Evolutionary conservation across 2,888 invertebrate species (phyloP).

Genomic region (Drosophila barbarae): DNA sequence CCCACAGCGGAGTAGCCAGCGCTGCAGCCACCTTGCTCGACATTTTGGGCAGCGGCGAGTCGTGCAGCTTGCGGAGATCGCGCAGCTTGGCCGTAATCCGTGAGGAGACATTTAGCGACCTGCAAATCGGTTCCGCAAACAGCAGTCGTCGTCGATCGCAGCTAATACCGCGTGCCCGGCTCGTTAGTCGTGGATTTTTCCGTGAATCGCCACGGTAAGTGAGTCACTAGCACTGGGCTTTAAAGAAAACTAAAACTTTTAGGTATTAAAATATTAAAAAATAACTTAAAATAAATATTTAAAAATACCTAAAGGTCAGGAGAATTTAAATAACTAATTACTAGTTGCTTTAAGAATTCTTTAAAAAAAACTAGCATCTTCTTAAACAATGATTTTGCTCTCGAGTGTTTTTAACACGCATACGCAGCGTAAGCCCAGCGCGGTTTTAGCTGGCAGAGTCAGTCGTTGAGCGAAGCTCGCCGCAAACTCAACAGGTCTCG

Average conservation of each 20-base stretch:
- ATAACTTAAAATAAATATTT: not conserved
- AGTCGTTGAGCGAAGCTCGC: slow-evolving; percentile 56
- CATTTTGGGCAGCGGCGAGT: slow-evolving; percentile 76
- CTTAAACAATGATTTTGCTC: slow-evolving; percentile 26
- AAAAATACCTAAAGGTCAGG: not conserved
- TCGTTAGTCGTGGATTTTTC: slow-evolving; percentile 87
- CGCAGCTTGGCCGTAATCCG: slow-evolving; percentile 88
- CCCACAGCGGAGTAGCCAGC: slow-evolving; percentile 36
- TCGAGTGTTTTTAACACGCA: slow-evolving; percentile 57
- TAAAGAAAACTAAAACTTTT: not conserved
- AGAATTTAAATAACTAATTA: not conserved
- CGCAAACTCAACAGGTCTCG: slow-evolving; percentile 58
- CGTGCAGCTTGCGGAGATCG: slow-evolving; percentile 84
- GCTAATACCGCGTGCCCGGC: slow-evolving; percentile 89
- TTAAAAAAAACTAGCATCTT: not conserved
- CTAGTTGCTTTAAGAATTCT: not conserved
- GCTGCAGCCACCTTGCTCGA: slow-evolving; percentile 66
- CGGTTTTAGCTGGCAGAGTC: slow-evolving; percentile 23
- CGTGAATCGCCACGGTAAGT: slow-evolving; percentile 81
- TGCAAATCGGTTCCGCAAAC: slow-evolving; percentile 84
- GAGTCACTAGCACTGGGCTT: slow-evolving; percentile 27
- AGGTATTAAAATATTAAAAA: not conserved
- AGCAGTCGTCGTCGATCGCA: slow-evolving; percentile 86
- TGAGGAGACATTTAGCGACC: slow-evolving; percentile 87
- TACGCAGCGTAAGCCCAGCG: slow-evolving; percentile 53